phyloP scores from a whole-genome alignment of 2,113 vertebrate species.

The Spea multiplicata region DNA sequence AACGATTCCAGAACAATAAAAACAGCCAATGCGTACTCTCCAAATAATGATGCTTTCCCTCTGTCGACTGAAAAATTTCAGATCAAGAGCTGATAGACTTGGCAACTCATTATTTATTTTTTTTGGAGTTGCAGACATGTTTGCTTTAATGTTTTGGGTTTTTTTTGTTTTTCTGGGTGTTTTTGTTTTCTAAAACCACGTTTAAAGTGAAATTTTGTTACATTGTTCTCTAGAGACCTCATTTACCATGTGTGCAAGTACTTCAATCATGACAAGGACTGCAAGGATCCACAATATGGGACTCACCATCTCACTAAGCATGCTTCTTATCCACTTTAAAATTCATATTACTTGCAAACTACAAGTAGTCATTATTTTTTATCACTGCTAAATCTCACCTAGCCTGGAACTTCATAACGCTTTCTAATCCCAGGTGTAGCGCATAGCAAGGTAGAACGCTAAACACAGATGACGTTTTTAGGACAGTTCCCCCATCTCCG shows the following conservation, averaged over 20 bases:
- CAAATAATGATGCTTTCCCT: conserved; percentile 28
- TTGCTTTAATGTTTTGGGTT: conserved; percentile 20
- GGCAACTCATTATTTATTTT: conserved; percentile 39
- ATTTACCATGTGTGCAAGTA: conserved; percentile 9
- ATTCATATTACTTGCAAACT: neutral
- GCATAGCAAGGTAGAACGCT: too few relatives aligned
- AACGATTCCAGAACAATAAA: conserved; percentile 26
- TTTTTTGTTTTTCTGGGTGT: neutral
- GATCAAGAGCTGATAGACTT: conserved; percentile 28
- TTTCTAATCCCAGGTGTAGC: too few relatives aligned
- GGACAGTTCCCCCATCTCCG: too few relatives aligned
- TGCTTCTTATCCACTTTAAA: neutral
- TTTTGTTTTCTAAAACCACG: conserved; percentile 1
- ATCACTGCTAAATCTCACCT: neutral
- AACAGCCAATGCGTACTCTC: conserved; percentile 15
- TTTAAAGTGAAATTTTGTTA: conserved; percentile 4
- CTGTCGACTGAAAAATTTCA: conserved; percentile 14
- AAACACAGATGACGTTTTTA: too few relatives aligned
- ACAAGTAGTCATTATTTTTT: conserved; percentile 7
- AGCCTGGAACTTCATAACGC: neutral
- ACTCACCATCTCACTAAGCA: neutral
- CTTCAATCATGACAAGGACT: conserved; percentile 19
- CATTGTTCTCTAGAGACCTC: conserved; percentile 13
- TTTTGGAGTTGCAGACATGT: conserved; percentile 30
- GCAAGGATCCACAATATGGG: neutral